Conservation (phyloP, 2,113 vertebrate genomes). For the Peromyscus leucopus region DNA sequence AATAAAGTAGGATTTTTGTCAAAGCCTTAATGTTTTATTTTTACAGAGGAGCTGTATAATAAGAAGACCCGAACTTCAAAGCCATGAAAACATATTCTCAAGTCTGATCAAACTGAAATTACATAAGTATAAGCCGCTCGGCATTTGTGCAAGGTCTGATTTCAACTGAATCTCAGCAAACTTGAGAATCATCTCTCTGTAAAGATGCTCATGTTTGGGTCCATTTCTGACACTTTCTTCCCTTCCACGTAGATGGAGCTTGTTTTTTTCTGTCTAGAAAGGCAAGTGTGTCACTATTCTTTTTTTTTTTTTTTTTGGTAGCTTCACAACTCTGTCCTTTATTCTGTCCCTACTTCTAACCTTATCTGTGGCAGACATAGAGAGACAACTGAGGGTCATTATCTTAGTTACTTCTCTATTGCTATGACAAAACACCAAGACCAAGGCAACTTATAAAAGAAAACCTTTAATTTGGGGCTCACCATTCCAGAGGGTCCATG, state of each 20-base stretch:
- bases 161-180: slow-evolving; percentile 87
- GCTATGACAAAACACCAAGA: background rate
- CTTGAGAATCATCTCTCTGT: slow-evolving; percentile 86
- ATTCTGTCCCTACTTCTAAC: slow-evolving; percentile 61
- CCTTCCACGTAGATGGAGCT: slow-evolving; percentile 85
- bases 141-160: slow-evolving; percentile 87
- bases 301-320: slow-evolving; percentile 56
- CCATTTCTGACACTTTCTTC: slow-evolving; percentile 81
- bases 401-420: slow-evolving; percentile 42
- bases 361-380: slow-evolving; percentile 80
- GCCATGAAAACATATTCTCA: slow-evolving; percentile 4
- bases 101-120: slow-evolving; percentile 13
- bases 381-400: slow-evolving; percentile 80
- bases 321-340: slow-evolving; percentile 60
- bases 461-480: background rate
- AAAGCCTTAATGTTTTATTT: slow-evolving; percentile 15
- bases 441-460: background rate
- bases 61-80: background rate
- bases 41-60: background rate
- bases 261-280: slow-evolving; percentile 73
- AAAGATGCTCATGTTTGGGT: slow-evolving; percentile 87
- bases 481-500: background rate
- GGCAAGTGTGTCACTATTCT: slow-evolving; percentile 21
- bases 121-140: slow-evolving; percentile 74
- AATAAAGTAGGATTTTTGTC: background rate